Evolutionary conservation across 2,888 invertebrate species (phyloP), one percentile per base, ranked within the genome.

Genomic region (Cacoxenus indagator): DNA sequence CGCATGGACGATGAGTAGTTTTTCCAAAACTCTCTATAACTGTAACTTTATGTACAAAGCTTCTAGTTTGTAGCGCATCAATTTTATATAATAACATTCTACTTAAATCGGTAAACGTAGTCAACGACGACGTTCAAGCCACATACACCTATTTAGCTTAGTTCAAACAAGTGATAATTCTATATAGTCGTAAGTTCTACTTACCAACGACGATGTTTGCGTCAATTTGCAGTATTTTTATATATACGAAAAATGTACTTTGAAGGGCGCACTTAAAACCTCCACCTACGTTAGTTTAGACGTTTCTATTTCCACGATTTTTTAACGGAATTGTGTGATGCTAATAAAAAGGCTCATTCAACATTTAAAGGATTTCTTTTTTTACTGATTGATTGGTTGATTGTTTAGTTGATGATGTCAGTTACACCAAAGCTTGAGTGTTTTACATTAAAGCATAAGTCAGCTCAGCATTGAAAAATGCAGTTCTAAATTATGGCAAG

Each of bases 1-100:
- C 85, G 81, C 69, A 81, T 87, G 68, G 87, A 88, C 67, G 88
- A 88, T 70, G 88, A 87, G 76, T 78, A 73, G 73, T 65, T 3
- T 4, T 17, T 27, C 24, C 37, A 31, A 11, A 37, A 17, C 14
- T 5, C 5, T 43, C 24, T 70, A 65, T 68, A 75, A 76, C 70
- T 66, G 76, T 74, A 77, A 77, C 73, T 75, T 75, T 61, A 77
- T 82, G 81, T 81, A 82, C 82, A 81, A 81, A 81, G 76, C 70
- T 71, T 37, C 72, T 67, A 71, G 67, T 73, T 64, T 59, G 22
- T 70, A 61, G 31, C 24, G 37, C 26, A 26, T 37, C n/a, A n/a
- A n/a, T 67, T 59, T 46, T 59, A 11, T 43, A 37, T 51, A 9
- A 17, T 51, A 17, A n/a, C n/a, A 2, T 3, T 55, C 55, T 55